These are phyloP conservation scores for Lithophane leautieri DNA, from an alignment of 2,888 invertebrate species.

Conservation along the genomic window DNA sequence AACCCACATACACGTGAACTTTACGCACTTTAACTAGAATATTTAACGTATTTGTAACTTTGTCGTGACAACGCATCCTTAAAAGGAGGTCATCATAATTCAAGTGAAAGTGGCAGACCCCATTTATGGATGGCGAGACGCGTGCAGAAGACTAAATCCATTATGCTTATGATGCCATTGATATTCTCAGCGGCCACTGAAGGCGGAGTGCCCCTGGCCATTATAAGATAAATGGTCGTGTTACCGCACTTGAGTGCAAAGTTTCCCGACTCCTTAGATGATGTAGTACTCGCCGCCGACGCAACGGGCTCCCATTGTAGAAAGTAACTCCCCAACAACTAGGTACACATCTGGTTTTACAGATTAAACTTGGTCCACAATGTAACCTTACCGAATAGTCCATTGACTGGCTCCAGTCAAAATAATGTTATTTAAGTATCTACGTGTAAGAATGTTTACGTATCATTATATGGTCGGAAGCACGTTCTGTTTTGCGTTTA, in stretches of 20 bases:
- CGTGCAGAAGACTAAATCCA: conserved; percentile 75
- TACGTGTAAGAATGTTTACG: conserved; percentile 59
- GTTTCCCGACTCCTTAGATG: conserved; percentile 54
- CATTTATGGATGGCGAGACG: conserved; percentile 71
- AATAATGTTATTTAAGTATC: conserved; percentile 48
- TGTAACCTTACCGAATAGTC: conserved; percentile 39
- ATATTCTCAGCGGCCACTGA: conserved; percentile 76
- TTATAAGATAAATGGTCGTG: conserved; percentile 70
- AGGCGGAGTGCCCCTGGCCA: conserved; percentile 72
- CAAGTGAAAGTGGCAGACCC: conserved; percentile 78
- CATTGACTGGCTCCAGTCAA: conserved; percentile 45
- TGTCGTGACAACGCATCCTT: conserved; percentile 65
- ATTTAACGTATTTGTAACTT: conserved; percentile 63
- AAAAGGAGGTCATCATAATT: conserved; percentile 74
- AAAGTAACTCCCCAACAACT: conserved; percentile 43
- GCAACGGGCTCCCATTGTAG: conserved; percentile 24
- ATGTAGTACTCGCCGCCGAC: conserved; percentile 34
- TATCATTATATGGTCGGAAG: conserved; percentile 36
- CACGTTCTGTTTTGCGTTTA: conserved; percentile 55
- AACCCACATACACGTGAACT: conserved; percentile 37
- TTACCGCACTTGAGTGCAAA: conserved; percentile 65
- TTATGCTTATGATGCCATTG: conserved; percentile 81
- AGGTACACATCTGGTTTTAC: conserved; percentile 18
- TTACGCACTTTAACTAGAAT: conserved; percentile 59
- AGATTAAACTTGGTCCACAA: conserved; percentile 17